A percentile compares a stretch with the other conserved stretches of the same genome.
These are phyloP conservation scores for Microtus oregoni DNA, from an alignment of 2,113 vertebrate genomes.

Conservation along the genomic window DNA sequence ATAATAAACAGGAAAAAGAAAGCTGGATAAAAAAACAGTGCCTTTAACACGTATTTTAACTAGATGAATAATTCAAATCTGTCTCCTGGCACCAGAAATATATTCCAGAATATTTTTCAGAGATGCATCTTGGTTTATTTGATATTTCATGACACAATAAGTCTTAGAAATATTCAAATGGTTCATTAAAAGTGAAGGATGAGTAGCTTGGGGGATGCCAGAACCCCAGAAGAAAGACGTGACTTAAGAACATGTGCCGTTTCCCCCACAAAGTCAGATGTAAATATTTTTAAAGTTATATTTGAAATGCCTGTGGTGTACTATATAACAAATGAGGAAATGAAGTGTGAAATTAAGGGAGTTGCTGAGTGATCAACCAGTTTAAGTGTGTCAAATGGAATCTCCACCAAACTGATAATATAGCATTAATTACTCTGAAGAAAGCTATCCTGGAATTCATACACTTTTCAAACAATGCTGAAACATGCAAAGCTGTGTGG, in stretches of 20 bases:
- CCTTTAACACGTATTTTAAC: constrained; percentile 59
- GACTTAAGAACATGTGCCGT: constrained; percentile 24
- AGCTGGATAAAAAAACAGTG: background rate
- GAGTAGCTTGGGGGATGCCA: constrained; percentile 48
- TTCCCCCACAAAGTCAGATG: constrained; percentile 53
- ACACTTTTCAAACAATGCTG: constrained; percentile 41
- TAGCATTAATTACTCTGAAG: constrained; percentile 37
- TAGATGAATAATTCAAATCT: constrained; percentile 62
- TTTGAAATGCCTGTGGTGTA: constrained; percentile 62
- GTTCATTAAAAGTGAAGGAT: constrained; percentile 54
- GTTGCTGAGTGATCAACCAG: constrained; percentile 63
- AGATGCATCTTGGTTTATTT: constrained; percentile 59
- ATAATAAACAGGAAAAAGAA: constrained; percentile 27
- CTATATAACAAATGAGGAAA: constrained; percentile 65
- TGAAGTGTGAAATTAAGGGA: constrained; percentile 67
- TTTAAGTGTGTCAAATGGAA: constrained; percentile 68
- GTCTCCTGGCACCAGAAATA: constrained; percentile 62
- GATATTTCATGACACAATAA: constrained; percentile 40
- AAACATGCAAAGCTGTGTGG: background rate
- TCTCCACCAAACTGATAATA: constrained; percentile 45
- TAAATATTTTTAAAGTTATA: constrained; percentile 29
- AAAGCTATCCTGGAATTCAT: background rate
- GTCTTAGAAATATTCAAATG: constrained; percentile 53
- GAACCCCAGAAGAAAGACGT: constrained; percentile 37
- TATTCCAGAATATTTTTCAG: constrained; percentile 67